A percentile compares a stretch with the other conserved stretches of the same genome.
These are phyloP conservation scores for Melanogrammus aeglefinus DNA, from an alignment of 2,797 vertebrate genomes.

Conservation along the genomic window DNA sequence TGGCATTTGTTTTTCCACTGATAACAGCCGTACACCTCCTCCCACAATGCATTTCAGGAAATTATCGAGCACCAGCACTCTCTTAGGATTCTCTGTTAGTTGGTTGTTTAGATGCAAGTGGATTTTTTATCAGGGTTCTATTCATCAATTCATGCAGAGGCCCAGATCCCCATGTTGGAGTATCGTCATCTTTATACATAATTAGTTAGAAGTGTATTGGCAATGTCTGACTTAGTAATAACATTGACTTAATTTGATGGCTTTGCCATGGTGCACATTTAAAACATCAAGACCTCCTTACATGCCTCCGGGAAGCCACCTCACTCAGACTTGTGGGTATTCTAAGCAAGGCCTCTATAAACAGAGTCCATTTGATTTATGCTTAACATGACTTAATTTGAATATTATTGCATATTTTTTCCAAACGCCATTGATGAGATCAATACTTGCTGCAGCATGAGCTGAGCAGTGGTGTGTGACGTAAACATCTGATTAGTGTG, in stretches of 20 bases:
- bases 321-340: background rate
- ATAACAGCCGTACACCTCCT: background rate
- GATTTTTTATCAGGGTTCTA: background rate
- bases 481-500: background rate
- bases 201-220: background rate
- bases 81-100: background rate
- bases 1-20: slow-evolving; percentile 28
- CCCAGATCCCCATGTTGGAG: background rate
- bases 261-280: background rate
- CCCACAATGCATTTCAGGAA: slow-evolving; percentile 4
- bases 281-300: background rate
- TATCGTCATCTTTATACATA: background rate
- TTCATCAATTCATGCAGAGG: background rate
- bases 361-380: background rate
- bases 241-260: background rate
- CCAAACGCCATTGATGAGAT: background rate
- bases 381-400: background rate
- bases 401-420: background rate
- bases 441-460: background rate
- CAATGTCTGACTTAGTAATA: background rate
- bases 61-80: background rate
- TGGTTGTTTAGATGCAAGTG: background rate
- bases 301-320: background rate
- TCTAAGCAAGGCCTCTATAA: background rate
- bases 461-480: background rate